These are phyloP conservation scores for Tokudaia muenninki DNA, from an alignment of 2,797 vertebrate species.

Conservation along the genomic window DNA sequence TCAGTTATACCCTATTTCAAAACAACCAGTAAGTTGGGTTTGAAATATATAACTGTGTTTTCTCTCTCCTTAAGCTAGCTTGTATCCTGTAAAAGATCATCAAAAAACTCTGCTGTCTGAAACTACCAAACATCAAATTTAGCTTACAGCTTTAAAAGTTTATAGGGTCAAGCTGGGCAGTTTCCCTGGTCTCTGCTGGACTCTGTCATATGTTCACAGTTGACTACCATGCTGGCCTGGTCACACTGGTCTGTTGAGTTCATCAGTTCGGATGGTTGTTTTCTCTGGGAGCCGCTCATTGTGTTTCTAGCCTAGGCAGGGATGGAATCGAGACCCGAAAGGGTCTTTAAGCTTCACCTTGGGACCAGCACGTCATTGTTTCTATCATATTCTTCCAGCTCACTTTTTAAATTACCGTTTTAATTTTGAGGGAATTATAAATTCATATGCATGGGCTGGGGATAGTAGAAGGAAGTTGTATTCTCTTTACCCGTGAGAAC, in stretches of 20 bases:
- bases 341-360: neutral
- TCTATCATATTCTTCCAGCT: neutral
- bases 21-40: too few relatives aligned
- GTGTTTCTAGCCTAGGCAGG: neutral
- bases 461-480: neutral
- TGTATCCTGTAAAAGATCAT: neutral
- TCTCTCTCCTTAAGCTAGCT: neutral
- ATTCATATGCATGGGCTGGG: neutral
- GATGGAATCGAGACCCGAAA: neutral
- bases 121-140: neutral
- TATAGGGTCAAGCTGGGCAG: fast-evolving
- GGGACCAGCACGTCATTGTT: neutral
- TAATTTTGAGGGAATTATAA: slow-evolving; percentile 27
- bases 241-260: neutral
- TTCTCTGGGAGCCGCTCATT: neutral
- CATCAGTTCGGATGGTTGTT: neutral
- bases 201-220: neutral
- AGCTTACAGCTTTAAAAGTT: neutral
- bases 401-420: slow-evolving; percentile 13
- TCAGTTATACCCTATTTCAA: neutral
- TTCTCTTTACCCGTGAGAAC: neutral
- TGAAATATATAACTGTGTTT: neutral
- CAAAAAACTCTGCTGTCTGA: neutral
- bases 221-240: neutral
- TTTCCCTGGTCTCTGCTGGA: neutral